A percentile compares a stretch with the other conserved stretches of the same genome.
Evolutionary conservation across 2,888 invertebrate genomes (phyloP).

Genomic region (Caenorhabditis sinica): DNA sequence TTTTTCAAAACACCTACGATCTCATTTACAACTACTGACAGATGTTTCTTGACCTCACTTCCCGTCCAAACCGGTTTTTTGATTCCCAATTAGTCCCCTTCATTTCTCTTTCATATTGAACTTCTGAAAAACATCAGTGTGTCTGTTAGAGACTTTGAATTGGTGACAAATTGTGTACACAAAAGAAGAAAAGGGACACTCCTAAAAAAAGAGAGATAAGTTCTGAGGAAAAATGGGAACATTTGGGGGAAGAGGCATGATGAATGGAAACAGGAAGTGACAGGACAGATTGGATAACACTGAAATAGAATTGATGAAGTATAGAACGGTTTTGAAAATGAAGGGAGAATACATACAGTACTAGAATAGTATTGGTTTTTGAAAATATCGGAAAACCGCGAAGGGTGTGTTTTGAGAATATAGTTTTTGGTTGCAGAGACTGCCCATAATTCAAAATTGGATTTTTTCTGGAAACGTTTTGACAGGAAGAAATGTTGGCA

Average conservation of each 20-base stretch:
- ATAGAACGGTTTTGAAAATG: too few relatives aligned
- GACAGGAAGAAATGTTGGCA: too few relatives aligned
- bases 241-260: background rate
- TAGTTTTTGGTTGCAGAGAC: too few relatives aligned
- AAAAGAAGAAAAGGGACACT: conserved; percentile 1
- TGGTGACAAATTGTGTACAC: conserved; percentile 15
- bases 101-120: background rate
- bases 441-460: too few relatives aligned
- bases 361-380: too few relatives aligned
- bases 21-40: too few relatives aligned
- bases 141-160: background rate
- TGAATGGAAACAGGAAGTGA: background rate
- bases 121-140: background rate
- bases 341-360: too few relatives aligned
- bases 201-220: background rate
- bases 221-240: conserved; percentile 7
- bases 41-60: background rate
- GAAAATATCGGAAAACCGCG: too few relatives aligned
- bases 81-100: background rate
- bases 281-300: background rate
- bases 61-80: background rate
- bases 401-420: too few relatives aligned
- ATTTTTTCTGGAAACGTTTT: too few relatives aligned
- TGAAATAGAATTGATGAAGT: background rate
- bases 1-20: too few relatives aligned